A percentile compares a stretch with the other conserved stretches of the same genome.
Evolutionary conservation across 92 coral and sea anemone genomes (phyloP).

Genomic region (Plumapathes pennacea): DNA sequence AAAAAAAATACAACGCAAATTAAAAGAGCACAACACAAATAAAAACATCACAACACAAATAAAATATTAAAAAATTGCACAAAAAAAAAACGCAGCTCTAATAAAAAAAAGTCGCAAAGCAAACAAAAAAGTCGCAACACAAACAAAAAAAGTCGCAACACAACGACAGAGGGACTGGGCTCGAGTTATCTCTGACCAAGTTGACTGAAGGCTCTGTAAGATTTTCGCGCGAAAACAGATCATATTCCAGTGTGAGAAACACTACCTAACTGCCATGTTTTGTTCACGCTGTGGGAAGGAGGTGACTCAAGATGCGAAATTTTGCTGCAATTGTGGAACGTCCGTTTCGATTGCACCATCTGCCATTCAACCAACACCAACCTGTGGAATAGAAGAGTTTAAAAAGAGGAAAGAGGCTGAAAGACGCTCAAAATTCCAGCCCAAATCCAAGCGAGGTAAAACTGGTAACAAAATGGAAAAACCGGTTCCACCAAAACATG

Average conservation of each 20-base stretch:
- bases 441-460: constrained; percentile 31
- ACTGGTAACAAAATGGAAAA: not conserved
- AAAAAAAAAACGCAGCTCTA: not conserved
- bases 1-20: not conserved
- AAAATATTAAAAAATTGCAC: not conserved
- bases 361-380: not conserved
- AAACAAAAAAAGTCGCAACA: not conserved
- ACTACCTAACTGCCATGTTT: constrained; percentile 43
- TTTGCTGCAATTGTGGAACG: constrained; percentile 36
- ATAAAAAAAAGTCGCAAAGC: not conserved
- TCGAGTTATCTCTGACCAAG: not conserved
- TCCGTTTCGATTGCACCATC: not conserved
- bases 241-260: constrained; percentile 5
- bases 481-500: constrained; percentile 16
- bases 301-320: constrained; percentile 11
- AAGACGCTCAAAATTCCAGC: constrained; percentile 49
- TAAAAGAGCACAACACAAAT: not conserved
- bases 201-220: not conserved
- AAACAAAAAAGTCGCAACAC: too few relatives aligned
- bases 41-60: not conserved
- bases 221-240: constrained; percentile 14
- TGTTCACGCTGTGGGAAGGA: constrained; percentile 32
- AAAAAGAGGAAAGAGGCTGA: constrained; percentile 45
- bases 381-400: constrained; percentile 44
- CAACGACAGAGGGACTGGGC: not conserved